Base-by-base conservation (phyloP, 2,797 vertebrate genomes). In the Myripristis murdjan region DNA sequence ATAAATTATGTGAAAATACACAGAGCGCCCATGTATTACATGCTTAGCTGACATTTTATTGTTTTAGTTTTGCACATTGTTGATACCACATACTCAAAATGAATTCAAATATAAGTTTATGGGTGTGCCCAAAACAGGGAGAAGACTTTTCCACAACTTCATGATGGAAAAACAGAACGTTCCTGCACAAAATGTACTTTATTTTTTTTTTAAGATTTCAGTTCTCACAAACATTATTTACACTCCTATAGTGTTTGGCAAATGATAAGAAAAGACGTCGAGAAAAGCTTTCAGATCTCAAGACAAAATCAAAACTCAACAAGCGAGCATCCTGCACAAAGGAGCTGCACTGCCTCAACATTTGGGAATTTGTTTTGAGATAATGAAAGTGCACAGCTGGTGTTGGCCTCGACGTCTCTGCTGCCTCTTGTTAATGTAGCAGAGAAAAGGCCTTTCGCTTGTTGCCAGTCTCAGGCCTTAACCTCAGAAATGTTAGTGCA, bases 401-500 rank as follows among this genome's bases (percentile, higher is more conserved):
- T 35, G 8, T 71, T 68, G 37, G 55, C 75, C 70, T 75, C 52
- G 39, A 51, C 28, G 58, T 64, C 64, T 70, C 62, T 69, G 37
- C 59, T 37, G 48, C 83, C 16, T 70, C 20, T 35, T n/a, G 5
- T 61, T 43, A 73, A 72, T 6, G 35, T 20, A 39, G 56, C 33
- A 8, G 54, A 64, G 56, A 77, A 79, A 83, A 44, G 10, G 15
- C 35, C 53, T 75, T 76, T 57, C 2, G 51, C 65, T 81, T 74
- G 35, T 79, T 71, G 74, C 82, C 72, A 64, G 53, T 70, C 54
- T 51, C 59, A 65, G 55, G 70, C 52, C 78, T 79, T 56, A 85
- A 92, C 87, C 89, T 87, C 73, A 67, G 59, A 90, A 89, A 91
- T 87, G 90, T 86, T 91, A 71, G 77, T 75, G 73, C 79, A 73